phyloP scores from a whole-genome alignment of 1,140 invertebrate species.

The Eueides isabella region DNA sequence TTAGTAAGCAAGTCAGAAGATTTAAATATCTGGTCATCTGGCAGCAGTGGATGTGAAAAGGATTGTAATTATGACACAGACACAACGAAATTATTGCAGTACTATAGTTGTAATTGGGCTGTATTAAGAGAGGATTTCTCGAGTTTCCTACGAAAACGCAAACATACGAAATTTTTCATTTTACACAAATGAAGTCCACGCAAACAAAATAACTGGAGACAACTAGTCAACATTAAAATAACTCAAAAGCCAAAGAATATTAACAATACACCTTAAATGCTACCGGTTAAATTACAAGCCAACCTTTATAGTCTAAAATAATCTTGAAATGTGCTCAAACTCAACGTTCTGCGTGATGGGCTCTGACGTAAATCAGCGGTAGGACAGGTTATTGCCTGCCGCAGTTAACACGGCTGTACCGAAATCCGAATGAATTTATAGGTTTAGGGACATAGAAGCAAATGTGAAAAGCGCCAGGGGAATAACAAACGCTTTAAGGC shows the following conservation, averaged over 20 bases:
- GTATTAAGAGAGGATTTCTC: too few relatives aligned
- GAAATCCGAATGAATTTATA: constrained; percentile 39
- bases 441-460: constrained; percentile 24
- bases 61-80: too few relatives aligned
- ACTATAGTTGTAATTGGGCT: too few relatives aligned
- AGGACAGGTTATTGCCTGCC: constrained; percentile 38
- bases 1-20: too few relatives aligned
- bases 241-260: not conserved
- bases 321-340: constrained; percentile 13
- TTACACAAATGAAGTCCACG: not conserved
- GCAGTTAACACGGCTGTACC: constrained; percentile 37
- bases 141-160: too few relatives aligned
- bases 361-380: constrained; percentile 33
- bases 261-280: not conserved
- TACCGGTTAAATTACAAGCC: not conserved
- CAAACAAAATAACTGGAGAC: not conserved
- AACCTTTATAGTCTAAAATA: not conserved
- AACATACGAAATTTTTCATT: not conserved
- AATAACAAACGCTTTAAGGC: constrained; percentile 32
- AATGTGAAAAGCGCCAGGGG: constrained; percentile 31
- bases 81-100: too few relatives aligned
- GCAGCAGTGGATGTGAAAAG: too few relatives aligned
- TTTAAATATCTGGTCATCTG: too few relatives aligned
- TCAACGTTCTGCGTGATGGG: constrained; percentile 15
- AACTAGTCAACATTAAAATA: not conserved